Evolutionary conservation across 2,113 vertebrate genomes (phyloP).

Genomic region (Aegithalos caudatus): DNA sequence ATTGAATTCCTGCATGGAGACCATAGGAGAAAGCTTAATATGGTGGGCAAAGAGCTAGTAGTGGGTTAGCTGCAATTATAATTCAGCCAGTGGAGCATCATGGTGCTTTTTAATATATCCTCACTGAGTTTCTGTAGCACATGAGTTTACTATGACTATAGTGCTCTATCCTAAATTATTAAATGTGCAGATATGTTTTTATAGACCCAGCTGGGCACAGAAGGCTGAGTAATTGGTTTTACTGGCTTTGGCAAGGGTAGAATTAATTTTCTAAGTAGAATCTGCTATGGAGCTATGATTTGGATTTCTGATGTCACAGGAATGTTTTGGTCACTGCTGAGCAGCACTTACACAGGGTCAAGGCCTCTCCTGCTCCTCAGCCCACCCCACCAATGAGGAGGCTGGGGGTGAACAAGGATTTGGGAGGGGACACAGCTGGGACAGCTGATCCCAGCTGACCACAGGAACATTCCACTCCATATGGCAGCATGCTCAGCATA

Average conservation of each 20-base stretch:
- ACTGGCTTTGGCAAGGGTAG: neutral
- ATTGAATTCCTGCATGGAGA: neutral
- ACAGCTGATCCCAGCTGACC: neutral
- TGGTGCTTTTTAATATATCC: neutral
- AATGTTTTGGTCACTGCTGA: neutral
- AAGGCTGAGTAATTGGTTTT: neutral
- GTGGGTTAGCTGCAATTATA: neutral
- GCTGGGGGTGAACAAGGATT: fast-evolving
- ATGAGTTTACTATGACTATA: neutral
- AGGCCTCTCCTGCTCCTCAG: neutral
- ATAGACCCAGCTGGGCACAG: neutral
- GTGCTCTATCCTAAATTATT: neutral
- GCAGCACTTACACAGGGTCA: neutral
- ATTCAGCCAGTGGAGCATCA: neutral
- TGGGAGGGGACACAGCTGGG: neutral
- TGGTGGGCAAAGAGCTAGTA: neutral
- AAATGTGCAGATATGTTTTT: neutral
- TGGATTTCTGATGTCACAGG: neutral
- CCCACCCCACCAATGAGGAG: fast-evolving
- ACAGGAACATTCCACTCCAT: neutral
- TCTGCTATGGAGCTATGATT: neutral
- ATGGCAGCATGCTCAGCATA: neutral
- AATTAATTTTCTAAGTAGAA: neutral
- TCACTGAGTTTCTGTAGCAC: neutral
- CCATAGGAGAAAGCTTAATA: neutral